These are phyloP conservation scores for Arbacia lixula DNA, from an alignment of 53 echinoderm and acorn worm species.

Conservation along the genomic window DNA sequence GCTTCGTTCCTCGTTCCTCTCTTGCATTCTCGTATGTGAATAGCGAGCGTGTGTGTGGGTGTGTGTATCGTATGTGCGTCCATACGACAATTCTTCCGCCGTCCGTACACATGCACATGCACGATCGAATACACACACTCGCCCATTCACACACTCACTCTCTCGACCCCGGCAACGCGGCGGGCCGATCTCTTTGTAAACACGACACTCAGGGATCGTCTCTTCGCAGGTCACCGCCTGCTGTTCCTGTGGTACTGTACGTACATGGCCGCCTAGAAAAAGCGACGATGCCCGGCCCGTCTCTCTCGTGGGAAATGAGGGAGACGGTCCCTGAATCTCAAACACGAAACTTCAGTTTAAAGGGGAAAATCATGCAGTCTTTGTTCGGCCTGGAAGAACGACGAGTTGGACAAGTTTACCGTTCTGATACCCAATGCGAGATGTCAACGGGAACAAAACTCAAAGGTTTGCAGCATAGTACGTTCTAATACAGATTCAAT, in stretches of 20 bases:
- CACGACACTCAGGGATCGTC: slow-evolving; percentile 41
- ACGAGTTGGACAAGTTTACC: no score
- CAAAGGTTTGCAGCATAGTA: no score
- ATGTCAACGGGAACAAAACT: no score
- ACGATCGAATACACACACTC: neutral
- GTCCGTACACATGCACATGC: slow-evolving; percentile 7
- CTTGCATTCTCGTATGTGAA: slow-evolving; percentile 6
- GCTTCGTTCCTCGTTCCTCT: neutral
- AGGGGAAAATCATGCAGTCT: slow-evolving; percentile 4
- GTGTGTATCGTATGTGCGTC: neutral
- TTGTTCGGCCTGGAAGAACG: no score
- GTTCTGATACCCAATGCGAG: no score
- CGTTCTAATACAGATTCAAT: no score
- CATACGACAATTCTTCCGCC: neutral
- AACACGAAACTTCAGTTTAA: slow-evolving; percentile 24
- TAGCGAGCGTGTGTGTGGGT: neutral
- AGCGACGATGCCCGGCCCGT: no score
- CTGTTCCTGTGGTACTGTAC: no score
- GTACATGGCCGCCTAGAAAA: no score
- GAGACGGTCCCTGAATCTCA: slow-evolving; percentile 26
- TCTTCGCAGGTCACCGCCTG: slow-evolving; percentile 3
- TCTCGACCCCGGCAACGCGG: slow-evolving; percentile 36
- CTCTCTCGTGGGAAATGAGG: slow-evolving; percentile 30
- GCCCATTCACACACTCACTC: neutral
- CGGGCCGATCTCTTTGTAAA: slow-evolving; percentile 46